phyloP scores from a whole-genome alignment of 2,113 vertebrate genomes.

The Caracal caracal region DNA sequence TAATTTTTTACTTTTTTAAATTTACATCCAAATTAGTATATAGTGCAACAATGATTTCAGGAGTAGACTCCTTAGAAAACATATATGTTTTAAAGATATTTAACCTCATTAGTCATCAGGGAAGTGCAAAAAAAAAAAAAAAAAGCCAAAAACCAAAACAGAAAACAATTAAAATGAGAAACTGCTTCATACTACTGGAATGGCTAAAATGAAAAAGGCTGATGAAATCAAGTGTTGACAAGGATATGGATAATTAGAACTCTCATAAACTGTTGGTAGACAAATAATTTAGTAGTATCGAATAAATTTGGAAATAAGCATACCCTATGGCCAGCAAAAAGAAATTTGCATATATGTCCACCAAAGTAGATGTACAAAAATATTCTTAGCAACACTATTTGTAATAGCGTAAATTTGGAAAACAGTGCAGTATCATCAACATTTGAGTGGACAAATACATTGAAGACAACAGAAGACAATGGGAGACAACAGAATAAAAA shows the following conservation, averaged over 20 bases:
- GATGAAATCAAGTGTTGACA: not conserved
- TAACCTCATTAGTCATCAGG: not conserved
- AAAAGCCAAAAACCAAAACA: not conserved
- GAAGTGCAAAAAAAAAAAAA: not conserved
- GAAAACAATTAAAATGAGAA: not conserved
- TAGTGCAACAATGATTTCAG: too few relatives aligned
- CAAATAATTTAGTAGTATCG: not conserved
- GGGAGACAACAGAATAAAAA: not conserved
- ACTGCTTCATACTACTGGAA: not conserved
- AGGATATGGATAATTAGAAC: not conserved
- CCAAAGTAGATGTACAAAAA: not conserved
- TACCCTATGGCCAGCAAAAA: not conserved
- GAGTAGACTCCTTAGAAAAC: too few relatives aligned
- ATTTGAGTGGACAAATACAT: not conserved
- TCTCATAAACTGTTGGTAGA: not conserved
- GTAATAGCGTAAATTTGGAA: not conserved
- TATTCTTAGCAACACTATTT: not conserved
- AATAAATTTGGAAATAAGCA: constrained; percentile 12
- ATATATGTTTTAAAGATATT: not conserved
- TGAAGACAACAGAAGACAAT: not conserved
- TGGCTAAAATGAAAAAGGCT: not conserved
- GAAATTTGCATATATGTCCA: constrained; percentile 30
- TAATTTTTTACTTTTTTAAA: too few relatives aligned
- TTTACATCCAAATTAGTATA: too few relatives aligned
- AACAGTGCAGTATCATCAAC: not conserved